Evolutionary conservation across 1,140 invertebrate genomes (phyloP), one percentile per base, ranked within the genome.

Genomic region (Microplitis demolitor): DNA sequence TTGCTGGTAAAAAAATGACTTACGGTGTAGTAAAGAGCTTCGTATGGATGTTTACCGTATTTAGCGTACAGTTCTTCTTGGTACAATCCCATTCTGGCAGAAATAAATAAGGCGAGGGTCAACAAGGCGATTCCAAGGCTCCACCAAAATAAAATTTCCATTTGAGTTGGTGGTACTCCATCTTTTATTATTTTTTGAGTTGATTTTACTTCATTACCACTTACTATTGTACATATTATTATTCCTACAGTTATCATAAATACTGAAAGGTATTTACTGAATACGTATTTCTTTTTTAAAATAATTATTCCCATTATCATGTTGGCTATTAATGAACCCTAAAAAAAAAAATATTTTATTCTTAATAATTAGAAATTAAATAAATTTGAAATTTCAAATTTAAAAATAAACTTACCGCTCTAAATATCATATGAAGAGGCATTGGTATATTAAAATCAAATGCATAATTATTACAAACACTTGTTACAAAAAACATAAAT

Each of bases 351-450:
- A 51, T 67, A 37, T 66, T 68, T 53, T 4, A 56, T 63, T 72
- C 0, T n/a, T 45, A 45, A 45, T 11, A 45, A 1, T 31, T 4
- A 6, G 14, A 24, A 24, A 11, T 1, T 24, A 34, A 4, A 24
- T 54, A 54, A 54, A 9, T 54, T 54, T 54, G 4, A 54, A 54
- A 14, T 54, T 69, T 24, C 3, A 33, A 37, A 60, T 54, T 58
- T 11, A 60, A 34, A 51, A 58, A 45, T 66, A 51, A 60, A 91
- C 92, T 91, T 88, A 96, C 95, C 50, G 98, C 93, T 89, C 97
- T 90, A 83, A 99, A 99, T 83, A 99, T 99, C 93, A 99, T 98
- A 83, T 99, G 98, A 4, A 99, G 87, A 8, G 98, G 97, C 92
- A 99, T 98, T 0, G 98, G 93, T 81, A 99, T 98, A 82, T 99